phyloP scores from a whole-genome alignment of 2,113 vertebrate species.

The Orycteropus afer region DNA sequence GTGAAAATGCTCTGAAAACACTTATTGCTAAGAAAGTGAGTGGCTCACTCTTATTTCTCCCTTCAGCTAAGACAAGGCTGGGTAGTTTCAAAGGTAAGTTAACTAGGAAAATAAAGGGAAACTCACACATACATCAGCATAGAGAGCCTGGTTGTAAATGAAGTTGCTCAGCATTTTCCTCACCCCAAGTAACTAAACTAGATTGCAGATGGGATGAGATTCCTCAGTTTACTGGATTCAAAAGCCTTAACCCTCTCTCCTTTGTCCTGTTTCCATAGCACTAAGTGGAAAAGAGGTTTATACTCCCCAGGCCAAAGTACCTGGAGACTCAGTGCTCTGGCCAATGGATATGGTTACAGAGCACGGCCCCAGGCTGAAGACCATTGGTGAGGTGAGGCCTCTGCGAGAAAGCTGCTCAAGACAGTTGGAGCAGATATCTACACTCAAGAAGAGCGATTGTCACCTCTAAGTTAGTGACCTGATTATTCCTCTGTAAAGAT shows the following conservation, averaged over 20 bases:
- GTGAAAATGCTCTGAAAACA: neutral
- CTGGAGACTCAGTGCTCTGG: neutral
- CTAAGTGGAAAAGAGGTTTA: neutral
- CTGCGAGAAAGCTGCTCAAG: neutral
- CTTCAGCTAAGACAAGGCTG: neutral
- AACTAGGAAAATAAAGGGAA: neutral
- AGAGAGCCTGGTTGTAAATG: neutral
- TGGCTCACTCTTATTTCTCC: neutral
- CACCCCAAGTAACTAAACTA: neutral
- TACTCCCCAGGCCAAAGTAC: neutral
- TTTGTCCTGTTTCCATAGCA: neutral
- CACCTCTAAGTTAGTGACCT: neutral
- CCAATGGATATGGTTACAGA: too few species aligned
- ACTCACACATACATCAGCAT: neutral
- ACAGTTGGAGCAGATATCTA: neutral
- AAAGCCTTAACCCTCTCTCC: neutral
- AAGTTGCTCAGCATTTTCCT: neutral
- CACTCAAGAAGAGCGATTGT: neutral
- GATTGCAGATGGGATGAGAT: neutral
- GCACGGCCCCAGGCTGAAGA: neutral
- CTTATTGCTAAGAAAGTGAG: neutral
- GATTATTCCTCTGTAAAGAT: neutral
- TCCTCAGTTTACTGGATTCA: neutral
- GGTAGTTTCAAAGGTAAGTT: neutral
- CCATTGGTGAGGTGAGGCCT: neutral